Conservation (phyloP, 2,797 vertebrate genomes). For the Peromyscus attwateri region DNA sequence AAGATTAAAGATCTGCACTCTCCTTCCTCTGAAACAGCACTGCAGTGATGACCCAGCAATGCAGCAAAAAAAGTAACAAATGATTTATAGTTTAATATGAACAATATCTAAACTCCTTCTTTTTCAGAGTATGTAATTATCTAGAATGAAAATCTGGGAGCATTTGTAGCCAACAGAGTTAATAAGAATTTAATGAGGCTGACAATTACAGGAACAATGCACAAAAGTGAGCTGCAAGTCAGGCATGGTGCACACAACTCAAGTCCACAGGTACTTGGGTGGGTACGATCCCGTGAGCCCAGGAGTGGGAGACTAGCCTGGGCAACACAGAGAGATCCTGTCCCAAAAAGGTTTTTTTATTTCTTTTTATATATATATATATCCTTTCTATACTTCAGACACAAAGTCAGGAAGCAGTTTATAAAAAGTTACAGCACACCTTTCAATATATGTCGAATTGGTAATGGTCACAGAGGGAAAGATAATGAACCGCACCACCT, state of each 20-base stretch:
- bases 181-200: not conserved
- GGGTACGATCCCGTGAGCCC: not conserved
- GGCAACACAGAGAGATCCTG: not conserved
- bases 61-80: not conserved
- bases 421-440: not conserved
- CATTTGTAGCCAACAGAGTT: not conserved
- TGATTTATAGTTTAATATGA: not conserved
- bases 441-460: not conserved
- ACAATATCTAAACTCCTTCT: not conserved
- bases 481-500: not conserved
- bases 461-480: not conserved
- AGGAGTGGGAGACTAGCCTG: not conserved
- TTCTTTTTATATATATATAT: not conserved
- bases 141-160: conserved; percentile 28
- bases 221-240: not conserved
- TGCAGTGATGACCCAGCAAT: not conserved
- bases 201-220: not conserved
- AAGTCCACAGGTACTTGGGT: not conserved
- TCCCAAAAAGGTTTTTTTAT: not conserved
- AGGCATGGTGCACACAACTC: not conserved
- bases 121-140: not conserved
- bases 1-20: not conserved
- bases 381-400: not conserved
- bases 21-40: not conserved
- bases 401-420: conserved; percentile 42